Percentiles rank a stretch among this genome's conserved stretches.
phyloP scores from a whole-genome alignment of 2,797 vertebrate genomes.

The Clarias pachynema region DNA sequence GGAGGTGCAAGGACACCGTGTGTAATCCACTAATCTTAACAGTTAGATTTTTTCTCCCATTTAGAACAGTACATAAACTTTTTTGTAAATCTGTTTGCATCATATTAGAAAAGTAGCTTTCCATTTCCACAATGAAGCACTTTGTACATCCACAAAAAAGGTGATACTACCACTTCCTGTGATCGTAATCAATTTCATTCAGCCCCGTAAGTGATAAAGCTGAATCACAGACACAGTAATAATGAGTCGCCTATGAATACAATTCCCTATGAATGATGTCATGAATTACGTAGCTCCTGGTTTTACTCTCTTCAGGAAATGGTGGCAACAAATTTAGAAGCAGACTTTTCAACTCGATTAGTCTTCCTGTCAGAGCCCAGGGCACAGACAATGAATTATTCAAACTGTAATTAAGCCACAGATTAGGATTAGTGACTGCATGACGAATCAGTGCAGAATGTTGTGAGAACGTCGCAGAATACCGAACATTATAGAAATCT shows the following conservation, averaged over 20 bases:
- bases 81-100: not conserved
- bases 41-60: not conserved
- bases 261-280: conserved; percentile 41
- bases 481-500: not conserved
- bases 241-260: conserved; percentile 31
- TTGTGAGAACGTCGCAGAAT: conserved; percentile 32
- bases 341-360: conserved; percentile 57
- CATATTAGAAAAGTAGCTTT: not conserved
- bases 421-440: conserved; percentile 60
- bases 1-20: too few relatives aligned
- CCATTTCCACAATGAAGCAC: conserved; percentile 18
- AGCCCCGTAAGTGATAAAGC: conserved; percentile 12
- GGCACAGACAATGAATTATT: conserved; percentile 62
- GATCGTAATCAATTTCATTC: conserved; percentile 25
- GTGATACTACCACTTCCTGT: conserved; percentile 13
- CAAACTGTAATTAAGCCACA: conserved; percentile 60
- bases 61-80: not conserved
- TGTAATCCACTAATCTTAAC: not conserved
- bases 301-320: conserved; percentile 55
- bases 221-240: conserved; percentile 25
- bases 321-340: conserved; percentile 57
- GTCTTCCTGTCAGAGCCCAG: conserved; percentile 58
- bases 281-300: conserved; percentile 43
- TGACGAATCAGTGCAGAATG: conserved; percentile 50
- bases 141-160: conserved; percentile 12